A percentile compares a stretch with the other conserved stretches of the same genome.
Evolutionary conservation across 2,888 invertebrate species (phyloP).

Genomic region (Brenthis hecate): DNA sequence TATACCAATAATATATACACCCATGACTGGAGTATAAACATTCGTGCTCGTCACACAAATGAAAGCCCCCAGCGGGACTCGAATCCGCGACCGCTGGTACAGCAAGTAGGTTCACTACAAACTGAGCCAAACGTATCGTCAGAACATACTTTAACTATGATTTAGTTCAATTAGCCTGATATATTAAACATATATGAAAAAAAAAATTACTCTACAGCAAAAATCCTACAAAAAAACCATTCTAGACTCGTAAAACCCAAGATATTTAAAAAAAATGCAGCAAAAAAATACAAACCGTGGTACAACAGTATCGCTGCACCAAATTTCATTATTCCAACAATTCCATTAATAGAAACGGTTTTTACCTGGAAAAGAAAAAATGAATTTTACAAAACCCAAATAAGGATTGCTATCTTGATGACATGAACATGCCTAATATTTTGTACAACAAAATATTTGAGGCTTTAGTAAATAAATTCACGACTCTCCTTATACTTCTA

Average conservation of each 20-base stretch:
- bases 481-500: too few relatives aligned
- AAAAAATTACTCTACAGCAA: too few relatives aligned
- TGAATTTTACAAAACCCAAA: conserved; percentile 25
- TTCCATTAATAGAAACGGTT: conserved; percentile 42
- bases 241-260: not conserved
- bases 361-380: conserved; percentile 45
- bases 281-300: conserved; percentile 18
- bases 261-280: not conserved
- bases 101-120: too few relatives aligned
- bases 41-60: too few relatives aligned
- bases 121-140: too few relatives aligned
- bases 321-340: conserved; percentile 33
- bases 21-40: too few relatives aligned
- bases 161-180: too few relatives aligned
- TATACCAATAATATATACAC: too few relatives aligned
- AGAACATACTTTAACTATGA: too few relatives aligned
- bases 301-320: conserved; percentile 20
- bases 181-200: too few relatives aligned
- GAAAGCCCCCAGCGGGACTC: too few relatives aligned
- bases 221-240: not conserved
- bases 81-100: too few relatives aligned
- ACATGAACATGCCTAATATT: not conserved
- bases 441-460: not conserved
- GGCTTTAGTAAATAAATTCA: not conserved
- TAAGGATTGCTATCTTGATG: conserved; percentile 7